phyloP scores from a whole-genome alignment of 2,888 invertebrate species.

The Melieria crassipennis region DNA sequence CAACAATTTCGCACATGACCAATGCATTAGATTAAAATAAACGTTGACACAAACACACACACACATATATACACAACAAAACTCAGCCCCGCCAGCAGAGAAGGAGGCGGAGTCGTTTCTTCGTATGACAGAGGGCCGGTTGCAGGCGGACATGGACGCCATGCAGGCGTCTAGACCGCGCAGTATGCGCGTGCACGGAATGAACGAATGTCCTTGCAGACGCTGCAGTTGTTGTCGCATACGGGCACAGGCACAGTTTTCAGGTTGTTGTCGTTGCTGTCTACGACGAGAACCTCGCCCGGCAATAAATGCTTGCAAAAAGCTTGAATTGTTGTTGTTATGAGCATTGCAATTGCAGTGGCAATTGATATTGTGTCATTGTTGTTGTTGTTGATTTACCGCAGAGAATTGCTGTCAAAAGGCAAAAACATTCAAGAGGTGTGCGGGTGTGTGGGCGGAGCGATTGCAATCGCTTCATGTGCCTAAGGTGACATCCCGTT shows the following conservation, averaged over 20 bases:
- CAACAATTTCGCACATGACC: conserved; percentile 60
- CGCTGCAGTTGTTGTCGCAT: too few species aligned
- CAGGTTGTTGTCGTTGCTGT: too few species aligned
- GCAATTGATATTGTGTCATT: too few species aligned
- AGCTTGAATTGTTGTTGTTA: too few species aligned
- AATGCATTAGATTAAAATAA: conserved; percentile 51
- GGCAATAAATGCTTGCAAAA: too few species aligned
- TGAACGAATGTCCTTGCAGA: not conserved
- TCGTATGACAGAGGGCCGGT: too few species aligned
- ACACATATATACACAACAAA: not conserved
- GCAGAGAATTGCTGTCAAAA: conserved; percentile 17
- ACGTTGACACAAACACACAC: conserved; percentile 48
- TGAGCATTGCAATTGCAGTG: too few species aligned
- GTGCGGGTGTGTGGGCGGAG: not conserved
- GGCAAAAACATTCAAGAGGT: not conserved
- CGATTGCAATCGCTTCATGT: conserved; percentile 11
- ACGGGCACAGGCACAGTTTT: not conserved
- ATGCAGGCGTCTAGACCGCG: not conserved
- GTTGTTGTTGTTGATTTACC: conserved; percentile 2
- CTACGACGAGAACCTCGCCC: too few species aligned
- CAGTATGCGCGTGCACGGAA: not conserved
- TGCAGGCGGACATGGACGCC: too few species aligned
- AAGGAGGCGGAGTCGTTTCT: not conserved
- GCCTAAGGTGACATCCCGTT: too few species aligned
- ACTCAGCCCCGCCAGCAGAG: conserved; percentile 1